Evolutionary conservation across 2,888 invertebrate genomes (phyloP), one percentile per base, ranked within the genome.

Genomic region (Dryomyza anilis): DNA sequence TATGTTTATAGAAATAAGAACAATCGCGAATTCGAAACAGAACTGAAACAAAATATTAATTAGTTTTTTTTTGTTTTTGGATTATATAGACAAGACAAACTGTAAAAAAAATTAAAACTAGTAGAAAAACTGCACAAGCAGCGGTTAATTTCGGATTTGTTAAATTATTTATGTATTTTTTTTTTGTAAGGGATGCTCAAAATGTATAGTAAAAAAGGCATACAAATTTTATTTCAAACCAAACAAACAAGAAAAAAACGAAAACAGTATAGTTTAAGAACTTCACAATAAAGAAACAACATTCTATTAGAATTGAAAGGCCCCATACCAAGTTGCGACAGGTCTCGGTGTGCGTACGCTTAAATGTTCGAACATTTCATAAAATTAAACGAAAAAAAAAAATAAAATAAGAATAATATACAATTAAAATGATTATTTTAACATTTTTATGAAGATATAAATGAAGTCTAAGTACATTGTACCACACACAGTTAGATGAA

Each of bases 281-380:
- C 60, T 36, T 63, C 30, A 23, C 62, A 56, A 45, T 48, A 48
- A 30, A 59, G 48, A 59, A 59, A 59, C 59, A 59, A 59, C 59
- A 59, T 48, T 45, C 45, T 58, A 23, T 19, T 50, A 29, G 43
- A 46, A 29, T 30, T 52, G 30, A 69, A 63, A 65, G 74, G 74
- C 75, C 78, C 77, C 80, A 80, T 83, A 83, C 83, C 83, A 83
- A 81, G 78, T 82, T 83, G 78, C 82, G 82, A 81, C 83, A 83
- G 75, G 83, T 83, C 77, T 83, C 83, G 77, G 81, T 79, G 81
- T 82, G 79, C 81, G 78, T 74, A 79, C 79, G 81, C 82, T 83
- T 78, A 74, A 73, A 74, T 58, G 61, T 64, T 45, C 36, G 61
- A 30, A 62, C 25, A 45, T 64, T 64, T 64, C 16, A 57, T n/a